Base-by-base conservation (phyloP, 2,113 vertebrate genomes). In the Todiramphus chloris region DNA sequence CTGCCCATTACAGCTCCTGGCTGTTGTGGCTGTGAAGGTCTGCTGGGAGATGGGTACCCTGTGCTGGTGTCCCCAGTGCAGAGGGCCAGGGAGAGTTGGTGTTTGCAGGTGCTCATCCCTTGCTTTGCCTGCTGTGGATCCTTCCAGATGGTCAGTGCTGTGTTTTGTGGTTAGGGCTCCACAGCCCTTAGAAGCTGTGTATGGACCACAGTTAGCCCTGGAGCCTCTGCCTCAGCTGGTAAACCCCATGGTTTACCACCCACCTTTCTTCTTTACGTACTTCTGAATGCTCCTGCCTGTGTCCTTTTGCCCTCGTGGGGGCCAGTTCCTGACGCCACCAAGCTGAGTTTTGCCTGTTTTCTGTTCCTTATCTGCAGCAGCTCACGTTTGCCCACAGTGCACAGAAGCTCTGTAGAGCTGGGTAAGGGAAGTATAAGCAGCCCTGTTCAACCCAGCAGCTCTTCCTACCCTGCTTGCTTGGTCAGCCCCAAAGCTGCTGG, bases 131-230 rank as follows among this genome's bases (percentile, higher is more conserved):
- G 48, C 51, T 10, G 1, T 14, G 25, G 28, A 3, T 75, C 35
- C 72, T 80, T 77, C 69, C 41, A 67, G 24, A 11, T 56, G 43
- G 24, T 64, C 23, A 33, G 23, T 0, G 0, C 11, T 1, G 3
- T 21, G 19, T 33, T 84, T 78, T 9, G 3, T 31, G 25, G 46
- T 78, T 31, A n/a, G 62, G 37, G 16, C 1, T 16, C 43, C 39
- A 43, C 17, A 33, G 59, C 56, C 44, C 56, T 66, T 35, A 21
- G 18, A 80, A 87, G 6, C 41, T 66, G 31, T 21, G 2, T 17
- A 8, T 46, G 41, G 35, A 35, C 18, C 43, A 35, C 41, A 46
- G 1, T 62, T 60, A 70, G 19, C 18, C 11, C 28, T 23, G 20
- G 44, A 82, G 21, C 25, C 48, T 37, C 60, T 82, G 68, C 33